Evolutionary conservation across 2,888 invertebrate species (phyloP), one percentile per base, ranked within the genome.

Genomic region (Dyspetes luteomarginatus): DNA sequence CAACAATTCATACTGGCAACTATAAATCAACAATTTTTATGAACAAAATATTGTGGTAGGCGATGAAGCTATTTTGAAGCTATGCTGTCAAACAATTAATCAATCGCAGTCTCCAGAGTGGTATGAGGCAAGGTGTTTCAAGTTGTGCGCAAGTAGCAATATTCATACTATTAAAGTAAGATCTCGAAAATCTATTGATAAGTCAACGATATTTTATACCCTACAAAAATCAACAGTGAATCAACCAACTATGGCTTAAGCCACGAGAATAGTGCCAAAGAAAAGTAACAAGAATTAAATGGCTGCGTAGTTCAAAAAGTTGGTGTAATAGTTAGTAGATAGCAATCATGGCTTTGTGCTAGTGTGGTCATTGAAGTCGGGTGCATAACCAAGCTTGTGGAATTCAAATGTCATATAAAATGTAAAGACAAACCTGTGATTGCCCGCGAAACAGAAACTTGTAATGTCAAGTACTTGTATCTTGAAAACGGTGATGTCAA

Each of bases 101-200:
- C 81, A 84, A 71, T 82, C 77, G 0, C 41, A 73, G 22, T 75
- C 56, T 41, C 12, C 78, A 30, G 41, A 73, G 24, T 81, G 82
- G 82, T 81, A 56, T 78, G 43, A 22, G 22, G 81, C 76, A 17
- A 65, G 82, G 60, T 24, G 67, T 2, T 67, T 78, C 41, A 78
- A 82, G 68, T 19, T 78, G 41, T 78, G 81, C 24, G 78, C 81
- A 30, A 82, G 82, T 52, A 78, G 26, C 30, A 74, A 82, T 77
- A 64, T 60, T 30, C 83, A 80, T 15, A 71, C 22, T 56, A 80
- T 83, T 28, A 83, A 81, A 76, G 50, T 24, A 1, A 15, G 60
- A 28, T 64, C 2, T 17, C 60, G 4, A 30, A 82, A 76, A 79
- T n/a, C 65, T 7, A 45, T 75, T 15, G 71, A 78, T 7, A n/a